phyloP scores from a whole-genome alignment of 2,888 invertebrate genomes.

The Heliconius ethilla region DNA sequence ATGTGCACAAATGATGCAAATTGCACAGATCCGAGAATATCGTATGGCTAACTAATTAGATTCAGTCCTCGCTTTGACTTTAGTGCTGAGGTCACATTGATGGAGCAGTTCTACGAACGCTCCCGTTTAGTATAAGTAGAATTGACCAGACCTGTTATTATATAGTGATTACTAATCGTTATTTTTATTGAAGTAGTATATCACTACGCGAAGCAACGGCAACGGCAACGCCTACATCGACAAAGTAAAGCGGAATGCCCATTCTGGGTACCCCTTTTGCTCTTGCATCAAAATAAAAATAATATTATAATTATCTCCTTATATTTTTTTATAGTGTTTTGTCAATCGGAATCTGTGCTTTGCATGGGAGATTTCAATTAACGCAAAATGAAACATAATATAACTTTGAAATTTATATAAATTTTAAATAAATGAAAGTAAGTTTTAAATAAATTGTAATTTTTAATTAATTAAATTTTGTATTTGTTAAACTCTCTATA shows the following conservation, averaged over 20 bases:
- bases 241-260: not conserved
- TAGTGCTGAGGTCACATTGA: constrained; percentile 64
- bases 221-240: constrained; percentile 1
- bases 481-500: no score
- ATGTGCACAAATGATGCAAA: constrained; percentile 1
- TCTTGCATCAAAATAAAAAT: not conserved
- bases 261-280: not conserved
- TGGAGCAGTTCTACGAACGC: constrained; percentile 62
- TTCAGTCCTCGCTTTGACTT: constrained; percentile 51
- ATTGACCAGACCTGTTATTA: constrained; percentile 65
- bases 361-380: no score
- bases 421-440: no score
- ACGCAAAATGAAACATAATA: no score
- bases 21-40: constrained; percentile 20
- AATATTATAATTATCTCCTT: not conserved
- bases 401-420: no score
- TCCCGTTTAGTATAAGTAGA: constrained; percentile 57
- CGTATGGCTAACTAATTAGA: constrained; percentile 45
- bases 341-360: no score
- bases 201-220: constrained; percentile 14
- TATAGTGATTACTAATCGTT: constrained; percentile 62
- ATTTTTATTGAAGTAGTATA: constrained; percentile 49
- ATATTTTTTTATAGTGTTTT: no score
- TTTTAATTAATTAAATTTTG: no score
- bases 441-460: no score